Percentiles rank a stretch among this genome's conserved stretches.
These are phyloP conservation scores for Phytoseiulus persimilis DNA, from an alignment of 2,888 invertebrate genomes.

Conservation along the genomic window DNA sequence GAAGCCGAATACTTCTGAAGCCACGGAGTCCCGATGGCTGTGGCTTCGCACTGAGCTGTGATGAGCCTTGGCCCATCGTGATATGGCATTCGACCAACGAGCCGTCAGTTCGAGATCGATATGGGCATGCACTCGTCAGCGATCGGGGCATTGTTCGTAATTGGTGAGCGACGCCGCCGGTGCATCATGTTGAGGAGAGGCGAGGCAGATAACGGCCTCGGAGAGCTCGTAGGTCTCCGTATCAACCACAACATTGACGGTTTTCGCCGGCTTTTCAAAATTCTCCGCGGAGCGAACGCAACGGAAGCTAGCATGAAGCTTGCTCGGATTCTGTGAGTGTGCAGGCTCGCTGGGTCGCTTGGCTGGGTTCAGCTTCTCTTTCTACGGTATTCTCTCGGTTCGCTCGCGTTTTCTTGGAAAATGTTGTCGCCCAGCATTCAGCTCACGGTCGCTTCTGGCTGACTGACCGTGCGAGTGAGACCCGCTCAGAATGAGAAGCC, in stretches of 20 bases:
- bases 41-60: background rate
- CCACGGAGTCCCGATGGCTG: background rate
- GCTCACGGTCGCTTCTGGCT: background rate
- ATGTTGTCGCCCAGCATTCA: background rate
- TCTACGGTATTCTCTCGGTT: background rate
- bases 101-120: background rate
- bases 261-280: no score
- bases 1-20: background rate
- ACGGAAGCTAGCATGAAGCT: background rate
- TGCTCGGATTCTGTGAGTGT: background rate
- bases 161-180: no score
- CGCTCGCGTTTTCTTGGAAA: background rate
- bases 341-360: background rate
- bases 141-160: background rate
- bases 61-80: background rate
- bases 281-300: background rate
- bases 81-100: no score
- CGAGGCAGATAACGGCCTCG: background rate
- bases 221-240: background rate
- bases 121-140: background rate
- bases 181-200: no score
- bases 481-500: background rate
- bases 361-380: background rate
- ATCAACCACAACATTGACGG: no score
- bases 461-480: background rate